phyloP scores from a whole-genome alignment of 2,797 vertebrate genomes.

The Brotula barbata region DNA sequence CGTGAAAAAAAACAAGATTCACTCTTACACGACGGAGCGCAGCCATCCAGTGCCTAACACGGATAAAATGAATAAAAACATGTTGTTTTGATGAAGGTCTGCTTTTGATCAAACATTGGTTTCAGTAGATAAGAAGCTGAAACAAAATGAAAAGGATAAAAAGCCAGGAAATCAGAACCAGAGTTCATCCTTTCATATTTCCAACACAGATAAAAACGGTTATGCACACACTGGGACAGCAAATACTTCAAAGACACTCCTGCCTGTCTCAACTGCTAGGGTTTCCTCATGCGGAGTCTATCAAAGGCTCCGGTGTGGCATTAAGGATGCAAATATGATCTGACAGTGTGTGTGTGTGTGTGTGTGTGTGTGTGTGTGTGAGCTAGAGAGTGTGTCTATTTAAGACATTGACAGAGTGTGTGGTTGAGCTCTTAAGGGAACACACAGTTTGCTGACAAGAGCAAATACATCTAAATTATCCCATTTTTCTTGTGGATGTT shows the following conservation, averaged over 20 bases:
- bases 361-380: neutral
- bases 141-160: conserved; percentile 17
- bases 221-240: conserved; percentile 31
- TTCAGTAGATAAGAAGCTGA: conserved; percentile 24
- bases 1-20: too few species aligned
- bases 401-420: too few species aligned
- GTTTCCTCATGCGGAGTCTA: conserved; percentile 19
- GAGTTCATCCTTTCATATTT: conserved; percentile 19
- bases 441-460: too few species aligned
- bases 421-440: too few species aligned
- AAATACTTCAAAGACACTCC: conserved; percentile 4
- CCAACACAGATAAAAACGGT: conserved; percentile 42
- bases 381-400: too few species aligned
- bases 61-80: conserved; percentile 3
- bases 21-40: too few species aligned
- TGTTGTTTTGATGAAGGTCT: neutral
- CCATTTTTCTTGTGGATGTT: too few species aligned
- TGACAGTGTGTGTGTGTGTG: neutral
- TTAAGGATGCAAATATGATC: neutral
- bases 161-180: conserved; percentile 51
- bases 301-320: conserved; percentile 13
- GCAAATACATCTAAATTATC: too few species aligned
- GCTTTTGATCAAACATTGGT: conserved; percentile 23
- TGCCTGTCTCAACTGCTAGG: neutral
- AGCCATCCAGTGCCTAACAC: neutral